A percentile compares a stretch with the other conserved stretches of the same genome.
These are phyloP conservation scores for Sabatieria punctata DNA, from an alignment of 2,888 invertebrate genomes.

Conservation along the genomic window DNA sequence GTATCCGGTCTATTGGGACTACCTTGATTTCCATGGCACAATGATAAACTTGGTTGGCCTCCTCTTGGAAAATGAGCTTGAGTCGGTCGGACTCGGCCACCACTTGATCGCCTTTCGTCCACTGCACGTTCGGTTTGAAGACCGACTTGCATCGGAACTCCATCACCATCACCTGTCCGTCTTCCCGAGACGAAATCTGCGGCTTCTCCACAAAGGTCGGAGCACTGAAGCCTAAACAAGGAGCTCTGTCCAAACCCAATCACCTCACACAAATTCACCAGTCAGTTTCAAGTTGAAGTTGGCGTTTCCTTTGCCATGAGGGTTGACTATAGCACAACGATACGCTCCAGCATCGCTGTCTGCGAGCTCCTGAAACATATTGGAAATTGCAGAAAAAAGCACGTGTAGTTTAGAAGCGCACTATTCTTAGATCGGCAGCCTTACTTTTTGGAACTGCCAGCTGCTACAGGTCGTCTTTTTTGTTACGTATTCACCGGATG, in stretches of 20 bases:
- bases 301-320: conserved; percentile 32
- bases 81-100: conserved; percentile 30
- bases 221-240: conserved; percentile 25
- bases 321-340: conserved; percentile 31
- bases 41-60: conserved; percentile 23
- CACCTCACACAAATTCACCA: conserved; percentile 15
- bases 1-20: no score
- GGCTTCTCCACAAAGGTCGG: conserved; percentile 97
- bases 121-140: conserved; percentile 81
- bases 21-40: conserved; percentile 28
- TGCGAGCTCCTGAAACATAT: conserved; percentile 28
- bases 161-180: conserved; percentile 89
- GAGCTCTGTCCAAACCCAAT: no score
- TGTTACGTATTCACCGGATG: no score
- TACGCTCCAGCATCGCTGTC: conserved; percentile 31
- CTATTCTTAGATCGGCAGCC: no score
- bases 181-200: conserved; percentile 93
- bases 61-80: conserved; percentile 23
- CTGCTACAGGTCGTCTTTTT: neutral
- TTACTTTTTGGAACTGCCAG: no score
- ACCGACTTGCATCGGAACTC: conserved; percentile 77
- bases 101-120: conserved; percentile 73
- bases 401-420: no score
- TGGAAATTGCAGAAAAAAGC: no score
- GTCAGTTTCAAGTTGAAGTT: conserved; percentile 32